Evolutionary conservation across 2,797 vertebrate species (phyloP).

Genomic region (Pseudochaenichthys georgianus): DNA sequence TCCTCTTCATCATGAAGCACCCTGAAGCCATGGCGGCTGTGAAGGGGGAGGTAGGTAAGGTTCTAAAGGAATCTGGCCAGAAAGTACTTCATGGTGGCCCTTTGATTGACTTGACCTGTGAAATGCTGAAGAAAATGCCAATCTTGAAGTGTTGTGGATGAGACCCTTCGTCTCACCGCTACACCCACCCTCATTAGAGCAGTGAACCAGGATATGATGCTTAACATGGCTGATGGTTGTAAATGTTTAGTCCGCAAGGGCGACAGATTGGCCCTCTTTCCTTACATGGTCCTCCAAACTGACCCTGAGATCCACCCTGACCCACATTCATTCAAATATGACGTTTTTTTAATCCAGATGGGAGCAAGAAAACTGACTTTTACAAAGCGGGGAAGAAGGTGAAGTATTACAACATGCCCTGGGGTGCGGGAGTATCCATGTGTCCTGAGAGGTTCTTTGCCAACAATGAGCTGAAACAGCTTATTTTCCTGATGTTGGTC

Average conservation of each 20-base stretch:
- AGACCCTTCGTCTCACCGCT: conserved; percentile 86
- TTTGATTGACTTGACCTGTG: conserved; percentile 77
- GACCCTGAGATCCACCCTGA: conserved; percentile 91
- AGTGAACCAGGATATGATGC: conserved; percentile 79
- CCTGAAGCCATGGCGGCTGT: conserved; percentile 90
- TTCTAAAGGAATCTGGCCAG: conserved; percentile 82
- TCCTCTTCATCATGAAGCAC: conserved; percentile 91
- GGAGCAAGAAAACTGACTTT: conserved; percentile 88
- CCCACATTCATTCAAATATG: conserved; percentile 87
- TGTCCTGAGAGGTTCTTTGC: conserved; percentile 94
- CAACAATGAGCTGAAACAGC: conserved; percentile 90
- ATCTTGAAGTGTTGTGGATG: conserved; percentile 90
- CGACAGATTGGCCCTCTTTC: conserved; percentile 90
- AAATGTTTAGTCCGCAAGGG: conserved; percentile 85
- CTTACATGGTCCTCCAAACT: conserved; percentile 87
- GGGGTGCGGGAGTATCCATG: conserved; percentile 90
- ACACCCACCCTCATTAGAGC: conserved; percentile 86
- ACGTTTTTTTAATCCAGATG: conserved; percentile 89
- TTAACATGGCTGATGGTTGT: conserved; percentile 83
- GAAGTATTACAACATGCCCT: conserved; percentile 92
- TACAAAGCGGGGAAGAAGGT: conserved; percentile 89
- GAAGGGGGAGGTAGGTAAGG: conserved; percentile 82
- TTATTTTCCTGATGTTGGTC: conserved; percentile 88
- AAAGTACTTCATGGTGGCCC: conserved; percentile 65
- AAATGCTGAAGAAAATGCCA: conserved; percentile 87